Base-by-base conservation (phyloP, 2,113 vertebrate species). In the Heliornis fulica region DNA sequence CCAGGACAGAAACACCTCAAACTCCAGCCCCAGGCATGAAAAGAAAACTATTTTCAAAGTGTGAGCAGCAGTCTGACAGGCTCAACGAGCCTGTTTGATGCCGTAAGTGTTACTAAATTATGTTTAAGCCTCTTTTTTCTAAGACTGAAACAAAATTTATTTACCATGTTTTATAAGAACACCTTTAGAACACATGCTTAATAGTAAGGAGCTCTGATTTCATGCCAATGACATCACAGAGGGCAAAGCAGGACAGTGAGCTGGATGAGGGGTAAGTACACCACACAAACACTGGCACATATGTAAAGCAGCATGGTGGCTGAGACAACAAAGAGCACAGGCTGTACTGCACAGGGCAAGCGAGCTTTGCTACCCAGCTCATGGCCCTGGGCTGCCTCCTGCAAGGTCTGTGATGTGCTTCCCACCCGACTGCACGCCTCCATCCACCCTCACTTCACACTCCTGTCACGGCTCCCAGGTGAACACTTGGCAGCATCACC, bases 271-370 rank as follows among this genome's bases (percentile, higher is more conserved):
- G 83, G 26, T 21, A 21, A 53, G 5, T 7, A 22, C 41, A 45
- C 29, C 29, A 59, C 29, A 40, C 3, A 32, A 54, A 12, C 5
- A 40, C 36, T 6, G 25, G 40, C 25, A 68, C 18, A 26, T n/a
- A 56, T 3, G 6, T 10, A 46, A 69, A 83, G 34, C 1, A 83
- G 6, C 64, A 45, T 43, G 0, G 0, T 3, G 11, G n/a, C 0
- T 28, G 54, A n/a, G 36, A 53, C 41, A 41, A 28, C 12, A 46
- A 31, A 36, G 32, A 59, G 36, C 21, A 28, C 2, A 11, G 12
- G 45, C 32, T 2, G 10, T 11, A 6, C 9, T 28, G 56, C 65
- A 74, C 51, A 25, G 8, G 13, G 29, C 4, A 51, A 57, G 25
- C 7, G 5, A 70, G 82, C 40, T 87, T 9, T 83, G 48, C 57